Evolutionary conservation across 2,797 vertebrate genomes (phyloP).

Genomic region (Epinephelus awoara): DNA sequence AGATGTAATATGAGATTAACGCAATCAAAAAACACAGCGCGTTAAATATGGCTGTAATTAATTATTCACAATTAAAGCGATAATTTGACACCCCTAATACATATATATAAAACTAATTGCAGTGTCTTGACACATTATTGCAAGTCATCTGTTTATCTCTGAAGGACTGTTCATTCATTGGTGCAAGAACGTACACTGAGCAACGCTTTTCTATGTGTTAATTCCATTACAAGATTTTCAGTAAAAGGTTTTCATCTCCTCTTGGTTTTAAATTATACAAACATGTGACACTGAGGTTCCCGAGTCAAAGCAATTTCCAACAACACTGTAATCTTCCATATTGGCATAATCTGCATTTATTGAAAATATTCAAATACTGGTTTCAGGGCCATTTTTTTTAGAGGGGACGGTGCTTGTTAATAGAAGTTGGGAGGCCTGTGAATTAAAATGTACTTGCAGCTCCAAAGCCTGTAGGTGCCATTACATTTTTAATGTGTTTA

Average conservation of each 20-base stretch:
- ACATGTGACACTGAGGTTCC: conserved; percentile 8
- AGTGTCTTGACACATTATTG: background rate
- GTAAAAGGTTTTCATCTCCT: background rate
- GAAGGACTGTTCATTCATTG: background rate
- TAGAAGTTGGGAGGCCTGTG: conserved; percentile 60
- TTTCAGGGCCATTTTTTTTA: conserved; percentile 54
- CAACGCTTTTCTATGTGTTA: background rate
- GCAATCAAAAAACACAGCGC: too few species aligned
- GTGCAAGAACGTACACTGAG: background rate
- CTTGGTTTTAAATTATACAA: conserved; percentile 3
- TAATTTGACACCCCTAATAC: too few species aligned
- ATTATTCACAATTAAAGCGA: too few species aligned
- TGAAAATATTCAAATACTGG: conserved; percentile 49
- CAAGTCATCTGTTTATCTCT: background rate
- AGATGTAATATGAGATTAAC: too few species aligned
- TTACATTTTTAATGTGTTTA: conserved; percentile 87
- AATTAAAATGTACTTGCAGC: conserved; percentile 78
- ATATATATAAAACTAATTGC: too few species aligned
- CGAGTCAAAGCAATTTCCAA: conserved; percentile 19
- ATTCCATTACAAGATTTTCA: conserved; percentile 7
- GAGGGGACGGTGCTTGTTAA: conserved; percentile 56
- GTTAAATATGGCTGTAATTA: too few species aligned
- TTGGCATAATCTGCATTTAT: conserved; percentile 36
- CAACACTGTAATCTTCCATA: conserved; percentile 23
- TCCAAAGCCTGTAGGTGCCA: conserved; percentile 82